Conservation (phyloP, 1,140 invertebrate species). For the Drosophila sproati region DNA sequence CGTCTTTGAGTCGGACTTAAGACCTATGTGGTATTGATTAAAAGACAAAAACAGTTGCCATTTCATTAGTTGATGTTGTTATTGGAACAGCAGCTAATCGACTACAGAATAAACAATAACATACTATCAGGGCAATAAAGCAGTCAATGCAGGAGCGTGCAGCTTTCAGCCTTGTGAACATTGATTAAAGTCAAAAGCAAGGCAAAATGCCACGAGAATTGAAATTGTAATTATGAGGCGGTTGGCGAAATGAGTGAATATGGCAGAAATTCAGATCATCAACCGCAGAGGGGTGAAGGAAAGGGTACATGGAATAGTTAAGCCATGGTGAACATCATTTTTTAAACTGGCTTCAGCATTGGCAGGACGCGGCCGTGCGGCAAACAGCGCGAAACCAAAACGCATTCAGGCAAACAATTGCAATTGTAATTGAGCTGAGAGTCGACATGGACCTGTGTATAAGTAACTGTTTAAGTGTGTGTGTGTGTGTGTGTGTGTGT, state of each 20-base stretch:
- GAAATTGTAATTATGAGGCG: slow-evolving; percentile 60
- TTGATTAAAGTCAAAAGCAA: slow-evolving; percentile 69
- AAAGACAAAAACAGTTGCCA: not conserved
- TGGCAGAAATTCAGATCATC: slow-evolving; percentile 33
- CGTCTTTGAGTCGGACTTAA: too few species aligned
- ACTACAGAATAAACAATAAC: slow-evolving; percentile 27
- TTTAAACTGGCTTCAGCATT: slow-evolving; percentile 71
- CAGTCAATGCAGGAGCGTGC: slow-evolving; percentile 27
- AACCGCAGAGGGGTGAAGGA: not conserved
- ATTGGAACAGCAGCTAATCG: slow-evolving; percentile 20
- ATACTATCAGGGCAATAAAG: slow-evolving; percentile 9
- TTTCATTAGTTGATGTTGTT: not conserved
- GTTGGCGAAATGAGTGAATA: slow-evolving; percentile 50
- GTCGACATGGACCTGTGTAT: slow-evolving; percentile 54
- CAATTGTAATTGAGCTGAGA: slow-evolving; percentile 82
- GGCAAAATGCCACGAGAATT: slow-evolving; percentile 57
- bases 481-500: slow-evolving; percentile 21
- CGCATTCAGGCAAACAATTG: slow-evolving; percentile 83
- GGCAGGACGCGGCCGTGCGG: slow-evolving; percentile 52
- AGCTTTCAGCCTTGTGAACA: slow-evolving; percentile 48
- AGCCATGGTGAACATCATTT: slow-evolving; percentile 70
- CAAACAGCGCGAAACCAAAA: slow-evolving; percentile 70
- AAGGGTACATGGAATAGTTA: slow-evolving; percentile 26
- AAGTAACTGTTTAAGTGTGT: slow-evolving; percentile 45
- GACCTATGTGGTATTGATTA: not conserved